Evolutionary conservation across 35 echinoderm and acorn worm species (phyloP), one percentile per base, ranked within the genome.

Genomic region (Heliocidaris erythrogramma): DNA sequence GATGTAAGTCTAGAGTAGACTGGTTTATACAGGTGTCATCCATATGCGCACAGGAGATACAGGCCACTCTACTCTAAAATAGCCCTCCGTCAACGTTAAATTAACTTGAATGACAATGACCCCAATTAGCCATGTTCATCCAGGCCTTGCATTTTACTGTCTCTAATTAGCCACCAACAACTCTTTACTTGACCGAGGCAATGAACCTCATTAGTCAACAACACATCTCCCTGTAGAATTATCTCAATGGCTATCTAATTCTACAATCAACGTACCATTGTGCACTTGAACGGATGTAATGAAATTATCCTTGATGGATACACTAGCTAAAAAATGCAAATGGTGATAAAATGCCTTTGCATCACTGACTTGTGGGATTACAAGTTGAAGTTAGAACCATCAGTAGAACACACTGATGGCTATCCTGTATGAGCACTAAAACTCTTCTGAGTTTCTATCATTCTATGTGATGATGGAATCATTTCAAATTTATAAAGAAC

Each of bases 81-180:
- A 78, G 65, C 65, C 2, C 21, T 21, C 65, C 27, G 7, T 78
- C 21, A 48, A 89, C 32, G 10, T 0, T 89, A 48, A 32, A 89
- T 32, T 47, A 47, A 35, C 47, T 48, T 13, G 87, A 13, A 48
- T 89, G 87, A 48, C 87, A 89, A 89, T 89, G 87, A 89, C 87
- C 87, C 87, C 9, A 31, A 47, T 12, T 14, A 42, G 29, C 47
- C 30, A 89, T 89, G 65, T 78, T 78, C 65, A 78, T 78, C 65
- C 65, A 21, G 27, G 21, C 14, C 65, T 78, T 78, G 65, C 5
- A n/a, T 27, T 78, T 78, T 78, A 78, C 65, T 78, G 4, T 78
- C 65, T 78, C 65, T 78, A 78, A 78, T 78, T 21, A 78, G 65
- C 65, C 65, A 78, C 7, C 17, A 18, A 78, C 65, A 78, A 78